Evolutionary conservation across 2,888 invertebrate genomes (phyloP).

Genomic region (Zootermopsis nevadensis): DNA sequence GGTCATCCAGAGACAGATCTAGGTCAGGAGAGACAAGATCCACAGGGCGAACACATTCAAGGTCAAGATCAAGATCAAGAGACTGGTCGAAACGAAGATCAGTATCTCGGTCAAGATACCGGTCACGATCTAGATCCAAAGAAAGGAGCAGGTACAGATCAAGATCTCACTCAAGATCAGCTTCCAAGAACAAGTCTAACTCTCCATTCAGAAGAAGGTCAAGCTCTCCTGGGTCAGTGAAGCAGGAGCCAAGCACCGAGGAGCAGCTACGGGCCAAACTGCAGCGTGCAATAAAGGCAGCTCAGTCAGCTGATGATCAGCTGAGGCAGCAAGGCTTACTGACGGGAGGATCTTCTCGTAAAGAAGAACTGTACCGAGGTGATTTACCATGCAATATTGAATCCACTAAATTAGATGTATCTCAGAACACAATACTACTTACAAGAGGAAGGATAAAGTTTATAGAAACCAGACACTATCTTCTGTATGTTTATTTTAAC

Average conservation of each 20-base stretch:
- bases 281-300: slow-evolving; percentile 52
- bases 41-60: slow-evolving; percentile 23
- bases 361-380: slow-evolving; percentile 41
- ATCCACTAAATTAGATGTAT: too few species aligned
- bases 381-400: background rate
- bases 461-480: too few species aligned
- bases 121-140: slow-evolving; percentile 35
- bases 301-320: slow-evolving; percentile 52
- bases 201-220: slow-evolving; percentile 31
- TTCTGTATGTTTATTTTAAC: too few species aligned
- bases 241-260: slow-evolving; percentile 45
- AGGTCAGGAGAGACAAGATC: slow-evolving; percentile 10
- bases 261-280: slow-evolving; percentile 51
- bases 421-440: too few species aligned
- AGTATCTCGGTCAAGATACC: background rate
- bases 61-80: slow-evolving; percentile 35
- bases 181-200: slow-evolving; percentile 41
- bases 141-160: slow-evolving; percentile 33
- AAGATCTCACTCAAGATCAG: slow-evolving; percentile 25
- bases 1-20: slow-evolving; percentile 35
- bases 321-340: slow-evolving; percentile 52
- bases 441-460: too few species aligned
- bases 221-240: background rate
- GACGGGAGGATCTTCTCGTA: slow-evolving; percentile 27
- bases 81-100: slow-evolving; percentile 3